A percentile compares a stretch with the other conserved stretches of the same genome.
phyloP scores from a whole-genome alignment of 1,140 invertebrate species.

The Drosophila pseudoananassae region DNA sequence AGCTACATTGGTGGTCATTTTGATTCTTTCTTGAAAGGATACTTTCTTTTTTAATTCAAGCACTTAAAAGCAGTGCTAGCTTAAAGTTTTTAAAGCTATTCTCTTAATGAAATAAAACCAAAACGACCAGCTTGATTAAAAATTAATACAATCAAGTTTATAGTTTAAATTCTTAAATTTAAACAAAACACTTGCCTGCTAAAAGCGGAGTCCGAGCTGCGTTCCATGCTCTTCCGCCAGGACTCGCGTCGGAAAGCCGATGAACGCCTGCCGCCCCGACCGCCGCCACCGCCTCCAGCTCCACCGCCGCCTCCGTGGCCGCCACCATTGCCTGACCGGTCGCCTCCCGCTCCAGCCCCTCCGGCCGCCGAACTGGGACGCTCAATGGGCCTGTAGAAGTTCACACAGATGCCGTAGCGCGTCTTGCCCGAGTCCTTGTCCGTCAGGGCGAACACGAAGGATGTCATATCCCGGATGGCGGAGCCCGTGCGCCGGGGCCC shows the following conservation, averaged over 20 bases:
- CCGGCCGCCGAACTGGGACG: constrained; percentile 74
- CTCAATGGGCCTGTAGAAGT: constrained; percentile 97
- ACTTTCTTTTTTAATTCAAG: no score
- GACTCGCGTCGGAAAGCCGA: constrained; percentile 91
- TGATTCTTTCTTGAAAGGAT: not conserved
- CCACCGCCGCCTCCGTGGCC: constrained; percentile 53
- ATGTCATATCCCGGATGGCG: constrained; percentile 94
- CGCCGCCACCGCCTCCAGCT: constrained; percentile 16
- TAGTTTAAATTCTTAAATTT: not conserved
- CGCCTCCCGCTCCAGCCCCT: constrained; percentile 21
- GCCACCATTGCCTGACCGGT: constrained; percentile 60
- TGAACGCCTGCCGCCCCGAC: constrained; percentile 84
- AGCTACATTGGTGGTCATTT: not conserved
- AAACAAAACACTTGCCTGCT: constrained; percentile 89
- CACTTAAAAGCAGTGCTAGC: no score
- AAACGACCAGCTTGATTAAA: not conserved
- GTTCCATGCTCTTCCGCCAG: constrained; percentile 95
- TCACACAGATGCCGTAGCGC: constrained; percentile 98
- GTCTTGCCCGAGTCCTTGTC: constrained; percentile 98
- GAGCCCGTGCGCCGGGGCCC: constrained; percentile 91
- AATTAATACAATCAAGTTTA: not conserved
- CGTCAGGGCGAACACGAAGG: constrained; percentile 99
- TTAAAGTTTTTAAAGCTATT: not conserved
- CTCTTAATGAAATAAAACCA: not conserved
- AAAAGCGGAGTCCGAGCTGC: constrained; percentile 95